Percentiles rank a stretch among this genome's conserved stretches.
Evolutionary conservation across 2,797 vertebrate genomes (phyloP).

Genomic region (Eurystomus glaucurus): DNA sequence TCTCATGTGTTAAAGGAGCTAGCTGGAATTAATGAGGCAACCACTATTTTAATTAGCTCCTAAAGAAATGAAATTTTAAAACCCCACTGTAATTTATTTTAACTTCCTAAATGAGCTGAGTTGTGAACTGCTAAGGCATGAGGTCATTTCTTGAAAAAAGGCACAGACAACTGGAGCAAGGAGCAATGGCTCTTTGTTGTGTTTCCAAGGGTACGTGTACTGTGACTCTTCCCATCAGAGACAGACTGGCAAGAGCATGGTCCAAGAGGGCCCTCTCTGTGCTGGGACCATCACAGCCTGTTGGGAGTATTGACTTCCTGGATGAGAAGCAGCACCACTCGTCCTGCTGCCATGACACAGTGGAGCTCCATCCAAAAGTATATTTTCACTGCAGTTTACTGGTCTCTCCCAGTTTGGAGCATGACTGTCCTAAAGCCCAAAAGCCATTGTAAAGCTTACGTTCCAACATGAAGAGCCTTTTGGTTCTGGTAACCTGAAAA

Average conservation of each 20-base stretch:
- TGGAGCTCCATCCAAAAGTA: not conserved
- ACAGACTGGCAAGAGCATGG: not conserved
- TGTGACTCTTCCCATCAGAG: not conserved
- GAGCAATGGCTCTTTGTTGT: not conserved
- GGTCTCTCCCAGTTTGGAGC: not conserved
- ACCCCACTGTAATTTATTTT: not conserved
- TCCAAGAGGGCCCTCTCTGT: not conserved
- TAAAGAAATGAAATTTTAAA: not conserved
- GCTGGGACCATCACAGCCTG: not conserved
- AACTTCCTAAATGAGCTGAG: not conserved
- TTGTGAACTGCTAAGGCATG: not conserved
- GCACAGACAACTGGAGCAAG: not conserved
- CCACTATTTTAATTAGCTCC: conserved; percentile 7
- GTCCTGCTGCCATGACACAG: not conserved
- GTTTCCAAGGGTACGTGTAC: not conserved
- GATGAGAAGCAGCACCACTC: not conserved
- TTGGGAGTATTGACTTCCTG: not conserved
- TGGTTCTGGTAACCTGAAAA: not conserved
- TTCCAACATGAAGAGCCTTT: not conserved
- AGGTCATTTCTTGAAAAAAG: not conserved
- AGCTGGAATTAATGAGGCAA: not conserved
- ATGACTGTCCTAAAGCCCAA: not conserved
- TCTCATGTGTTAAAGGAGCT: not conserved
- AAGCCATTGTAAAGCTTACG: not conserved
- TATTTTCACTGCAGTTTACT: not conserved